These are phyloP conservation scores for Plumapathes pennacea DNA, from an alignment of 92 coral and sea anemone species.

Conservation along the genomic window DNA sequence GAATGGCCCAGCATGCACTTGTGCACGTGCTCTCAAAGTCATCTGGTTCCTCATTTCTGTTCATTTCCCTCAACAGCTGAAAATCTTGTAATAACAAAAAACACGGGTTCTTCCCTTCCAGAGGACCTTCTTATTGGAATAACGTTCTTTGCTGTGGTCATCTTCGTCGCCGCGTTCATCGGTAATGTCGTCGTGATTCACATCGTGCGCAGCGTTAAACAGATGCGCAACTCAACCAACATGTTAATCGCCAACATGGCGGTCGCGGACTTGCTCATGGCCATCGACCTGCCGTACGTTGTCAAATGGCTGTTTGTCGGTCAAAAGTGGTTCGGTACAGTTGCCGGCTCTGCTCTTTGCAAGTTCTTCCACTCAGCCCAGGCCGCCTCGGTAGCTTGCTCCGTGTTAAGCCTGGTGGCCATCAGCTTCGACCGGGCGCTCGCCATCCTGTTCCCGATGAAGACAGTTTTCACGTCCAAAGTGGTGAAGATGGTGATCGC, in stretches of 20 bases:
- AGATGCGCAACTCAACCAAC: constrained; percentile 74
- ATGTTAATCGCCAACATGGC: constrained; percentile 75
- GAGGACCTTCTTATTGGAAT: constrained; percentile 58
- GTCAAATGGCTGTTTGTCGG: constrained; percentile 49
- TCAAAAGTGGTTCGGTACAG: constrained; percentile 59
- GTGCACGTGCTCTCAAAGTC: too few relatives aligned
- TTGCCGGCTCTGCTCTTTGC: constrained; percentile 55
- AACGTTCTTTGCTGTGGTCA: constrained; percentile 36
- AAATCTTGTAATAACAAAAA: too few relatives aligned
- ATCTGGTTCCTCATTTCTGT: too few relatives aligned
- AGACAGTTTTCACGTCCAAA: constrained; percentile 42
- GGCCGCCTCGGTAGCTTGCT: constrained; percentile 56
- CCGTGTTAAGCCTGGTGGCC: constrained; percentile 65
- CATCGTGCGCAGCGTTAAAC: constrained; percentile 58
- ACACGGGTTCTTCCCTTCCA: too few relatives aligned
- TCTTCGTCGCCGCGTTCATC: constrained; percentile 49
- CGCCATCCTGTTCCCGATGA: constrained; percentile 62
- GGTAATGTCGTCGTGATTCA: constrained; percentile 64
- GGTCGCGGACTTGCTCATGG: constrained; percentile 62
- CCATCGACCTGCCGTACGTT: constrained; percentile 64
- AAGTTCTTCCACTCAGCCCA: constrained; percentile 68
- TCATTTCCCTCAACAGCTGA: too few relatives aligned
- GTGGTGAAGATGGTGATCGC: constrained; percentile 35
- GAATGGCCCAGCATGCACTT: too few relatives aligned
- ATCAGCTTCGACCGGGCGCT: constrained; percentile 64